Conservation (phyloP, 2,888 invertebrate genomes). For the Nudaria mundana region DNA sequence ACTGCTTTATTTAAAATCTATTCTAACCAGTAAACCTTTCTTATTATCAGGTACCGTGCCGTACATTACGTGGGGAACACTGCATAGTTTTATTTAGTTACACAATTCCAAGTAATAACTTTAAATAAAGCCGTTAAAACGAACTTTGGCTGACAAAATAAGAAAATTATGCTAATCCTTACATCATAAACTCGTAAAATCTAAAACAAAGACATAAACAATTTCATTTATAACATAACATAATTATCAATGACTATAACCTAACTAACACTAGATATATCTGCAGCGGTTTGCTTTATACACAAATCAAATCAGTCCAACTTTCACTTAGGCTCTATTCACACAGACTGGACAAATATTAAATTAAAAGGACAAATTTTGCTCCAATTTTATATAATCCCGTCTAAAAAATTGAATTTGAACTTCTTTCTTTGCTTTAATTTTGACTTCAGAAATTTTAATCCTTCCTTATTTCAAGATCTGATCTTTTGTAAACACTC, state of each 20-base stretch:
- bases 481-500: too few relatives aligned
- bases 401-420: too few relatives aligned
- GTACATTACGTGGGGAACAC: background rate
- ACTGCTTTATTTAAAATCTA: slow-evolving; percentile 21
- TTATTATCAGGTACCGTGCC: slow-evolving; percentile 1
- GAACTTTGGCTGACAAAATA: slow-evolving; percentile 57
- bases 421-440: too few relatives aligned
- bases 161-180: slow-evolving; percentile 39
- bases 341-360: too few relatives aligned
- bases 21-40: slow-evolving; percentile 2
- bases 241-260: slow-evolving; percentile 49
- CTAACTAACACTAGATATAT: slow-evolving; percentile 34
- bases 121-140: slow-evolving; percentile 29
- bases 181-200: slow-evolving; percentile 60
- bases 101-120: slow-evolving; percentile 10
- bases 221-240: slow-evolving; percentile 65
- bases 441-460: too few relatives aligned
- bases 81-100: slow-evolving; percentile 3
- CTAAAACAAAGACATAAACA: slow-evolving; percentile 73
- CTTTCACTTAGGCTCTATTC: slow-evolving; percentile 9
- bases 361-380: too few relatives aligned
- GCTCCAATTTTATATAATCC: too few relatives aligned
- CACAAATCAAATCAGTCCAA: slow-evolving; percentile 13
- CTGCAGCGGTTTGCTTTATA: slow-evolving; percentile 19
- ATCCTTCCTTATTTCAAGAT: too few relatives aligned